Percentiles rank a stretch among this genome's conserved stretches.
phyloP scores from a whole-genome alignment of 2,113 vertebrate species.

The Ivindomyrus marchei region DNA sequence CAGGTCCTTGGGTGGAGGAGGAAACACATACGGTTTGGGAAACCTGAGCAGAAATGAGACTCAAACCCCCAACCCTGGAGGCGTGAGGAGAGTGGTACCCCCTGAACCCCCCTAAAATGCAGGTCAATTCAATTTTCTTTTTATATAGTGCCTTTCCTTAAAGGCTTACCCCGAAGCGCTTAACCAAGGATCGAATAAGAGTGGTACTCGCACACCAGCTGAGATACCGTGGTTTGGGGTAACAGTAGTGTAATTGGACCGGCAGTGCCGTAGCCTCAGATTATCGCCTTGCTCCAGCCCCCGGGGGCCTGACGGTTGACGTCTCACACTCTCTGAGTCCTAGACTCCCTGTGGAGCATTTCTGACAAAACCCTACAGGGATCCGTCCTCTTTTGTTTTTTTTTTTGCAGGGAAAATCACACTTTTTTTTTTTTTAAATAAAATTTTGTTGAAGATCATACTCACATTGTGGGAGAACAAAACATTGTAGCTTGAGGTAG shows the following conservation, averaged over 20 bases:
- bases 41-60: neutral
- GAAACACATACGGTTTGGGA: neutral
- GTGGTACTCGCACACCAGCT: neutral
- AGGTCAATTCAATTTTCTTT: neutral
- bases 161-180: neutral
- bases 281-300: neutral
- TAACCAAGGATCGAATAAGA: neutral
- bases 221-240: neutral
- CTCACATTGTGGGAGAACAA: neutral
- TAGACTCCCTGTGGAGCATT: neutral
- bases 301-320: neutral
- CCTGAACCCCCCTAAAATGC: neutral
- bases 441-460: neutral
- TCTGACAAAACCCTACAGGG: neutral
- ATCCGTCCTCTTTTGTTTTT: neutral
- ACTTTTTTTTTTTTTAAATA: neutral
- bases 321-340: neutral
- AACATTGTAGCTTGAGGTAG: neutral
- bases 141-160: neutral
- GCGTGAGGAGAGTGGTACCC: neutral
- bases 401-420: neutral
- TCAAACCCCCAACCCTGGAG: neutral
- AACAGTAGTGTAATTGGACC: neutral
- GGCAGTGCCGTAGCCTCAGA: neutral
- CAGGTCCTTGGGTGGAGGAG: neutral